A percentile compares a stretch with the other conserved stretches of the same genome.
phyloP scores from a whole-genome alignment of 2,888 invertebrate species.

The Tenthredo notha region DNA sequence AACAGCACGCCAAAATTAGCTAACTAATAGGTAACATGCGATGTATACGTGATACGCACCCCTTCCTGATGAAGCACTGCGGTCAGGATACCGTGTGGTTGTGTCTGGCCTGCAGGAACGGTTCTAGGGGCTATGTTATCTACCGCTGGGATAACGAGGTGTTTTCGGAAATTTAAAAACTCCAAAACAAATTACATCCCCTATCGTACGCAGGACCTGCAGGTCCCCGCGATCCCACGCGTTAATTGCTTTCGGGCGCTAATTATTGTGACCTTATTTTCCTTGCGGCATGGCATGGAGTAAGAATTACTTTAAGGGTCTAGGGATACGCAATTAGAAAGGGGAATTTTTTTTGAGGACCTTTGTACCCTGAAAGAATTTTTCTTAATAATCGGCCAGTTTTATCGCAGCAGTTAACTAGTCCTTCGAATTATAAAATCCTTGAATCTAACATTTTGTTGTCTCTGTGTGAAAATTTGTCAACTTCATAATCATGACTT shows the following conservation, averaged over 20 bases:
- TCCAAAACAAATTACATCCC: slow-evolving; percentile 10
- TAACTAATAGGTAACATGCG: slow-evolving; percentile 33
- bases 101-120: slow-evolving; percentile 8
- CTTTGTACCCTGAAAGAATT: neutral
- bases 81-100: neutral
- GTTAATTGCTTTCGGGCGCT: slow-evolving; percentile 34
- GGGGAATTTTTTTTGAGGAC: neutral
- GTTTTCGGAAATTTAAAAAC: slow-evolving; percentile 36
- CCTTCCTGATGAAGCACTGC: slow-evolving; percentile 35
- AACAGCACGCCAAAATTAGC: slow-evolving; percentile 14
- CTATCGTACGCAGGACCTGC: neutral
- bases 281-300: neutral
- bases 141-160: slow-evolving; percentile 19
- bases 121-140: slow-evolving; percentile 9
- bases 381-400: neutral
- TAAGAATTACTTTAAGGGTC: neutral
- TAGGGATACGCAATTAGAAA: neutral
- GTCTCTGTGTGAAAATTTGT: neutral
- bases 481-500: neutral
- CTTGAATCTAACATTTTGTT: neutral
- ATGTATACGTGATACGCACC: slow-evolving; percentile 13
- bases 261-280: slow-evolving; percentile 32
- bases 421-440: neutral
- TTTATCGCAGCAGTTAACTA: neutral
- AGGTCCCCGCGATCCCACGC: slow-evolving; percentile 16